Evolutionary conservation across 2,888 invertebrate species (phyloP), one percentile per base, ranked within the genome.

Genomic region (Halictus ligatus): DNA sequence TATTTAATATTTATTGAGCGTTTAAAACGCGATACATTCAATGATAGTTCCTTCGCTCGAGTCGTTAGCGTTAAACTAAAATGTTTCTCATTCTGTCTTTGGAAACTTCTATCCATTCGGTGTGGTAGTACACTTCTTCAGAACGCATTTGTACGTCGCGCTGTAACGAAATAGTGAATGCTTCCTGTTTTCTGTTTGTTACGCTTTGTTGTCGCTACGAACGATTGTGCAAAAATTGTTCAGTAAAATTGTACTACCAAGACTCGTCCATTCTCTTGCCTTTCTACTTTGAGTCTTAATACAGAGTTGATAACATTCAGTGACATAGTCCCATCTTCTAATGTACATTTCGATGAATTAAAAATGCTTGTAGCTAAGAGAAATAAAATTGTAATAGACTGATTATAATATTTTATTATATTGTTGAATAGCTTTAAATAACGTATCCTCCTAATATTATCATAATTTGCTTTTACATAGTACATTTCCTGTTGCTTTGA

Each of bases 1-100:
- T 92, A 92, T 92, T 90, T 92, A 92, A 91, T 92, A 92, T 92
- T 92, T 92, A 92, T 92, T 91, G 75, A 75, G 73, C 69, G 80
- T 79, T 76, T 35, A 35, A 81, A 81, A 80, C 84, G 83, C 75
- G 58, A 76, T 72, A 80, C 73, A 83, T 83, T 78, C 50, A 83
- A 74, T 81, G 18, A 88, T 81, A 90, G 88, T 90, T 89, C 90
- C 89, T 89, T 74, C 73, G 40, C 46, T 78, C 54, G 48, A 80
- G 46, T n/a, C 77, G 75, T 78, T 72, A 84, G 60, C 43, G 60
- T 60, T 84, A 60, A 35, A 79, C 69, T 40, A 29, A 75, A 50
- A 13, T 29, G 35, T 78, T 74, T 64, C 69, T 25, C 50, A 77
- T n/a, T 35, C 46, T 21, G 25, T 74, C 29, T n/a, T 76, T 13